Base-by-base conservation (phyloP, 2,113 vertebrate species). In the Rhinogobius similis region DNA sequence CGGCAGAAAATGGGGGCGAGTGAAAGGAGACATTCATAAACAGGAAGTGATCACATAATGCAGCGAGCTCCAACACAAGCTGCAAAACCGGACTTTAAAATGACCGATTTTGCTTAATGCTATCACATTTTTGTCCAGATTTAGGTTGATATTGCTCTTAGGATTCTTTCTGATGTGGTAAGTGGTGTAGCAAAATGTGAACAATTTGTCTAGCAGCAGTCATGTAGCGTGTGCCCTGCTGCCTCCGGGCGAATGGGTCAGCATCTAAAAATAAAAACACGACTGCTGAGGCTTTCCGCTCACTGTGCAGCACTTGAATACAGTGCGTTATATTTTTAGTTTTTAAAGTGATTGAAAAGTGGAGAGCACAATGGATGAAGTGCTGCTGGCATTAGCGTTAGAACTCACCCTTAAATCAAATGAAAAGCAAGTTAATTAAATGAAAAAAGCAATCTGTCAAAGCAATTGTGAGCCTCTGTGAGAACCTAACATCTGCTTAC, bases 221-320 rank as follows among this genome's bases (percentile, higher is more conserved):
- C 8, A 61, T 74, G 68, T 50, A 14, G 12, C 5, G 65, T 67
- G 70, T 61, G 53, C 46, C n/a, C 46, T 50, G 39, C 46, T 50
- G 39, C 39, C 39, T 13, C 12, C 11, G 0, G 76, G 81, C 73
- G 23, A 65, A 74, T 73, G n/a, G 41, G 48, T 68, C 39, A 48
- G 66, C 41, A 38, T 68, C 67, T 69, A 58, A 52, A 74, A 56
- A 70, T 44, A 73, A 67, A 70, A 59, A 58, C 21, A 61, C 41
- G 32, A 18, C 18, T 24, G 29, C 21, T 44, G 20, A 55, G 27
- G n/a, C 10, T 14, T 50, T 44, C 14, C 26, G 20, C 43, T 62
- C 58, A 43, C 39, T 65, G 32, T 29, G 23, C 53, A 9, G 55
- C 20, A 18, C 26, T 29, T 27, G 26, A 50, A 50, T 50, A 27